phyloP scores from a whole-genome alignment of 2,797 vertebrate genomes.

The Adrianichthys oophorus region DNA sequence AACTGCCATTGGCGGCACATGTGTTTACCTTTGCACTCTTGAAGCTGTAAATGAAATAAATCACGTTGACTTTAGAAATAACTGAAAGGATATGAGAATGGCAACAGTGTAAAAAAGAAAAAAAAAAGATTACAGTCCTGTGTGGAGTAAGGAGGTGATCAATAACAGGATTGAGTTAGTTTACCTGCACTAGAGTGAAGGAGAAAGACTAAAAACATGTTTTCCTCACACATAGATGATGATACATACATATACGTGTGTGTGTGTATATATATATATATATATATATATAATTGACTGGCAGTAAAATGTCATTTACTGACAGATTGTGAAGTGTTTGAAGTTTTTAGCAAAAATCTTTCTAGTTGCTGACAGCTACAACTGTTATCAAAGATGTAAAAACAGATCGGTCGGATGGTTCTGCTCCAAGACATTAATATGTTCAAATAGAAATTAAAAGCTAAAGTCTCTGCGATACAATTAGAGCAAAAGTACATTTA shows the following conservation, averaged over 20 bases:
- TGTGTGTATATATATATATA: too few species aligned
- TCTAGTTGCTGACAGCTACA: slow-evolving; percentile 4
- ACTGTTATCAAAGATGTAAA: too few species aligned
- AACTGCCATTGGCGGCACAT: not conserved
- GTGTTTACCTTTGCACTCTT: not conserved
- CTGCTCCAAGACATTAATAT: too few species aligned
- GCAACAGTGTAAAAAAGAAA: not conserved
- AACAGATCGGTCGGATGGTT: too few species aligned
- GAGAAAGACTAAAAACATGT: not conserved
- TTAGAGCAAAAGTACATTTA: too few species aligned
- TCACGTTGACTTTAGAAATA: not conserved
- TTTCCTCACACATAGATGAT: not conserved
- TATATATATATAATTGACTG: too few species aligned
- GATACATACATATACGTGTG: too few species aligned
- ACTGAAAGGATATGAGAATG: not conserved
- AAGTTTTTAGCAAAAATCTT: slow-evolving; percentile 21
- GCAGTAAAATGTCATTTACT: slow-evolving; percentile 11
- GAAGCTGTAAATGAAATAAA: slow-evolving; percentile 15
- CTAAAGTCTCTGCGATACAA: too few species aligned
- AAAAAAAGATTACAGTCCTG: not conserved
- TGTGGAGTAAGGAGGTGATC: not conserved
- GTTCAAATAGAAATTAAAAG: too few species aligned
- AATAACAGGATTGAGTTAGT: not conserved
- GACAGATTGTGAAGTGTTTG: slow-evolving; percentile 13
- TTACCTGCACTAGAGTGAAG: slow-evolving; percentile 1